Conservation (phyloP, 1,140 invertebrate genomes). For the Caenorhabditis tropicalis region DNA sequence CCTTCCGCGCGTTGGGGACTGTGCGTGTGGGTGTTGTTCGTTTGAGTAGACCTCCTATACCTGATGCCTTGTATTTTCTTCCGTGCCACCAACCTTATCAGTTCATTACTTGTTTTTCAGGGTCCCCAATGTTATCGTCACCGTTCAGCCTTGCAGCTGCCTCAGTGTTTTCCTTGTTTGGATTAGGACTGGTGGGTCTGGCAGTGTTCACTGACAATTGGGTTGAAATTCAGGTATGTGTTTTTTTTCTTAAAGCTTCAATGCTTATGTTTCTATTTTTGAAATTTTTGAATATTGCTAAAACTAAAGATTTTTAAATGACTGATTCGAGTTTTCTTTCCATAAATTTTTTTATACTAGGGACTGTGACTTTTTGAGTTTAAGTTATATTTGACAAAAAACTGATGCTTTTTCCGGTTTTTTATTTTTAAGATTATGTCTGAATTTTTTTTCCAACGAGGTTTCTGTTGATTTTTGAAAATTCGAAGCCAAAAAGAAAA, state of each 20-base stretch:
- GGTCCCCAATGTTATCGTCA: conserved; percentile 28
- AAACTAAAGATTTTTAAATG: no score
- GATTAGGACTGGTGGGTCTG: background rate
- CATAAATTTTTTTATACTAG: no score
- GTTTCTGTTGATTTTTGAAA: no score
- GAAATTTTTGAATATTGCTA: no score
- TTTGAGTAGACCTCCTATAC: conserved; percentile 42
- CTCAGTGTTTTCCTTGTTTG: conserved; percentile 35
- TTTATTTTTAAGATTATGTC: no score
- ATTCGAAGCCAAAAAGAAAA: no score
- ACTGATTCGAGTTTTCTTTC: no score
- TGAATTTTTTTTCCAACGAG: no score
- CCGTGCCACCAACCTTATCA: conserved; percentile 1
- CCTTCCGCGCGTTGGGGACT: conserved; percentile 35
- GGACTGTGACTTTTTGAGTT: no score
- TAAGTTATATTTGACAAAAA: no score
- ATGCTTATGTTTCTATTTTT: no score
- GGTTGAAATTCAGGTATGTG: conserved; percentile 46
- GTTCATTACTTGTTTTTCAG: background rate
- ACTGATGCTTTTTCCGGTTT: no score
- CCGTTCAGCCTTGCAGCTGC: conserved; percentile 12
- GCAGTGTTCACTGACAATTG: conserved; percentile 44
- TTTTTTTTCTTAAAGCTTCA: background rate
- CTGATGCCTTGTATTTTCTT: background rate
- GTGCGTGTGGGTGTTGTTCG: conserved; percentile 34